These are phyloP conservation scores for Tillus elongatus DNA, from an alignment of 2,888 invertebrate genomes.

Conservation along the genomic window DNA sequence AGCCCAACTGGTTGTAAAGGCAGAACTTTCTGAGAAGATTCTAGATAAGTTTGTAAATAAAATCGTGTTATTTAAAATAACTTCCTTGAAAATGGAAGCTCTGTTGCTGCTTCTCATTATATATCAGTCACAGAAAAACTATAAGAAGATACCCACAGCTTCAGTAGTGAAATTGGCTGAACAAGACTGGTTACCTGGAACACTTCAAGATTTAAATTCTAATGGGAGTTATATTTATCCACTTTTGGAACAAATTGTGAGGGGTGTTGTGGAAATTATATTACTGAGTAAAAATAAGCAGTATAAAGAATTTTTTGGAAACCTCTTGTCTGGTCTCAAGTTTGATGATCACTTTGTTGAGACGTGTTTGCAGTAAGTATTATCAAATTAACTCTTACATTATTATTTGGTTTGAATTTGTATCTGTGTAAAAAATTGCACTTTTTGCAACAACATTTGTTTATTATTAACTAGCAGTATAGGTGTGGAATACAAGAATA, in stretches of 20 bases:
- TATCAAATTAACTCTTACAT: too few species aligned
- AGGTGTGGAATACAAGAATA: too few species aligned
- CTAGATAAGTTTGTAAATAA: conserved; percentile 54
- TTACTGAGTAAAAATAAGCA: conserved; percentile 43
- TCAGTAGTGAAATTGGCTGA: conserved; percentile 46
- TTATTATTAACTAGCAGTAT: too few species aligned
- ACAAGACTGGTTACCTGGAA: conserved; percentile 42
- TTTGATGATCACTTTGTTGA: conserved; percentile 49
- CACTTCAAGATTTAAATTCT: conserved; percentile 48
- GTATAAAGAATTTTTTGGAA: conserved; percentile 48
- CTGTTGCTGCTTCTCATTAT: conserved; percentile 59
- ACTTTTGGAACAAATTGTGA: conserved; percentile 51
- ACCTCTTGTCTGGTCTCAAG: conserved; percentile 51
- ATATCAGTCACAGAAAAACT: conserved; percentile 54
- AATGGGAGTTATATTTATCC: conserved; percentile 49
- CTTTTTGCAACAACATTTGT: too few species aligned
- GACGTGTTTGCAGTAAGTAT: conserved; percentile 49
- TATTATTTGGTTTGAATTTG: too few species aligned
- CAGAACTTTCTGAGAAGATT: conserved; percentile 48
- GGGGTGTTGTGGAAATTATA: conserved; percentile 45
- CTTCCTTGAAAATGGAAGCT: conserved; percentile 53
- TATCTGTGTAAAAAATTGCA: too few species aligned
- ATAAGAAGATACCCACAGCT: conserved; percentile 42
- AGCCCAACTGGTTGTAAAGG: conserved; percentile 58
- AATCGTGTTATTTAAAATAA: conserved; percentile 44